phyloP scores from a whole-genome alignment of 2,797 vertebrate genomes.

The Sebastes matsubarae region DNA sequence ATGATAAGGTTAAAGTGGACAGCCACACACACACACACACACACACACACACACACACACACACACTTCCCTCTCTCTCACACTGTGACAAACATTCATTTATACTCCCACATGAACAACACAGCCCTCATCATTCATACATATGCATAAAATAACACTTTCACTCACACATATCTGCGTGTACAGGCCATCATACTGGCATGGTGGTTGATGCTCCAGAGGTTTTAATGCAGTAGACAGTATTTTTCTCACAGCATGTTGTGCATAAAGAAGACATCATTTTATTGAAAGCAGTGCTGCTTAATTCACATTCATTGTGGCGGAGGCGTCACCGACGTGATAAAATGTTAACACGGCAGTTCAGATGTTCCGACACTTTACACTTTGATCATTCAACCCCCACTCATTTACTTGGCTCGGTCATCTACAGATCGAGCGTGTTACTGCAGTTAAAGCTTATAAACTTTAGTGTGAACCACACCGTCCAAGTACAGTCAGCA shows the following conservation, averaged over 20 bases:
- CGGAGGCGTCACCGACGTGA: background rate
- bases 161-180: background rate
- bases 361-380: background rate
- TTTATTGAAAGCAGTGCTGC: background rate
- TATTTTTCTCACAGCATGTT: constrained; percentile 2
- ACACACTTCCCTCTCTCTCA: background rate
- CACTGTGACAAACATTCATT: background rate
- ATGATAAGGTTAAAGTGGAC: constrained; percentile 14
- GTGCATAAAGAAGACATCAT: background rate
- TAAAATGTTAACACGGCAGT: background rate
- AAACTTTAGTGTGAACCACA: background rate
- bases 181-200: background rate
- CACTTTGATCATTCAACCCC: background rate
- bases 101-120: background rate
- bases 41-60: background rate
- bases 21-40: background rate
- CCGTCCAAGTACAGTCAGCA: background rate
- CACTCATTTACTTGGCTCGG: background rate
- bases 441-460: background rate
- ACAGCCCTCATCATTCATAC: background rate
- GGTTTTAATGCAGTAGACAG: background rate
- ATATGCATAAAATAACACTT: background rate
- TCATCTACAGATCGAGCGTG: background rate
- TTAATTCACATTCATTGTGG: background rate
- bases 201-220: background rate